phyloP scores from a whole-genome alignment of 1,140 invertebrate species.

The Zaprionus nigranus region DNA sequence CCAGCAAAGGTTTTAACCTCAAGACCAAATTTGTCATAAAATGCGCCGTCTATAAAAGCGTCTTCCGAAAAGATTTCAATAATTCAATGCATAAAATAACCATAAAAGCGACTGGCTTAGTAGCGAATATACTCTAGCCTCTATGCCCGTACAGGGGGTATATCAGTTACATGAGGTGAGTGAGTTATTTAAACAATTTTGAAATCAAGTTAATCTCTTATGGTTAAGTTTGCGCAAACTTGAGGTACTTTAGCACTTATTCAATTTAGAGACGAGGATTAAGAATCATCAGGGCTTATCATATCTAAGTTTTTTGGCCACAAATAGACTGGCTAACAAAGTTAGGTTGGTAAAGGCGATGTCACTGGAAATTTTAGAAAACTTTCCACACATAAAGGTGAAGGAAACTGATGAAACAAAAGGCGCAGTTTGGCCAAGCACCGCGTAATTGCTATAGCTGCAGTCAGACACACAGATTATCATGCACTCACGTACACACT shows the following conservation, averaged over 20 bases:
- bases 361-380: conserved; percentile 4
- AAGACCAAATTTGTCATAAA: conserved; percentile 57
- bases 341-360: not conserved
- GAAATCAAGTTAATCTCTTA: too few relatives aligned
- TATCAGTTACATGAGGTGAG: not conserved
- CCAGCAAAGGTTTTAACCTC: conserved; percentile 21
- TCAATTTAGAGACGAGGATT: too few relatives aligned
- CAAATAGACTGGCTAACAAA: not conserved
- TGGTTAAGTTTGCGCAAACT: too few relatives aligned
- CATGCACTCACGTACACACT: not conserved
- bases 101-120: conserved; percentile 54
- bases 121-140: conserved; percentile 4
- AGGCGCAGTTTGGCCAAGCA: conserved; percentile 27
- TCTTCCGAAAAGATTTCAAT: conserved; percentile 42
- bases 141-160: not conserved
- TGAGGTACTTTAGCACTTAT: too few relatives aligned
- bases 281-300: too few relatives aligned
- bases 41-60: not conserved
- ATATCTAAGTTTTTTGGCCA: too few relatives aligned
- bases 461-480: conserved; percentile 20
- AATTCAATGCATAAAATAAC: conserved; percentile 69
- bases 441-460: conserved; percentile 36
- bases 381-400: conserved; percentile 52
- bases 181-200: not conserved
- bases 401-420: conserved; percentile 4